A percentile compares a stretch with the other conserved stretches of the same genome.
Evolutionary conservation across 2,797 vertebrate genomes (phyloP).

Genomic region (Fratercula arctica): DNA sequence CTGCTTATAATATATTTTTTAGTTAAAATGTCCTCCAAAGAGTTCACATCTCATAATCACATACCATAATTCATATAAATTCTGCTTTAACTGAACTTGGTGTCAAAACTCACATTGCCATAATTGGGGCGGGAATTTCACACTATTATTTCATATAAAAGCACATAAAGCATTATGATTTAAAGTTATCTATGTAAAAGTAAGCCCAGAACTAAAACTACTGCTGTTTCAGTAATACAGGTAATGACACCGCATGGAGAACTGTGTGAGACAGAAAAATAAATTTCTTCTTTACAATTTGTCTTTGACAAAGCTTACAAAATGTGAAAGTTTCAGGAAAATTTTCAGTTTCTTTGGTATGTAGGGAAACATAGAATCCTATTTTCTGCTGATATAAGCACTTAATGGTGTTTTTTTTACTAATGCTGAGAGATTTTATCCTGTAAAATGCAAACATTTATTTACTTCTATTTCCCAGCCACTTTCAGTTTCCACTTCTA

Average conservation of each 20-base stretch:
- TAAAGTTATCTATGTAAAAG: background rate
- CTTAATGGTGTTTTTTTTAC: rapidly evolving
- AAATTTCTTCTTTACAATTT: background rate
- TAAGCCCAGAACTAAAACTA: background rate
- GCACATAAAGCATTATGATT: background rate
- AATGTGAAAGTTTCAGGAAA: background rate
- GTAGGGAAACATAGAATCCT: background rate
- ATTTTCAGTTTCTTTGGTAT: background rate
- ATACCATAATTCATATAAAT: background rate
- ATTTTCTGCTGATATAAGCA: background rate
- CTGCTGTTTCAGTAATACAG: background rate
- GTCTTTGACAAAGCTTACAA: background rate
- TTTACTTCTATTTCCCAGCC: background rate
- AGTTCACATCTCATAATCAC: background rate
- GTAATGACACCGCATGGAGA: background rate
- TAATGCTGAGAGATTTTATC: background rate
- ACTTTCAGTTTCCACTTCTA: background rate
- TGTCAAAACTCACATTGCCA: background rate
- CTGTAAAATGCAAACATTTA: background rate
- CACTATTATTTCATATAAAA: background rate
- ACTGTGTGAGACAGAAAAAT: background rate
- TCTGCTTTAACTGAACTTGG: background rate
- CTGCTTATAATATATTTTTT: background rate
- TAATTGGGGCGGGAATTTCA: background rate
- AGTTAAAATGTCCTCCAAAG: slow-evolving; percentile 20